Evolutionary conservation across 53 echinoderm and acorn worm species (phyloP).

Genomic region (Astropecten irregularis): DNA sequence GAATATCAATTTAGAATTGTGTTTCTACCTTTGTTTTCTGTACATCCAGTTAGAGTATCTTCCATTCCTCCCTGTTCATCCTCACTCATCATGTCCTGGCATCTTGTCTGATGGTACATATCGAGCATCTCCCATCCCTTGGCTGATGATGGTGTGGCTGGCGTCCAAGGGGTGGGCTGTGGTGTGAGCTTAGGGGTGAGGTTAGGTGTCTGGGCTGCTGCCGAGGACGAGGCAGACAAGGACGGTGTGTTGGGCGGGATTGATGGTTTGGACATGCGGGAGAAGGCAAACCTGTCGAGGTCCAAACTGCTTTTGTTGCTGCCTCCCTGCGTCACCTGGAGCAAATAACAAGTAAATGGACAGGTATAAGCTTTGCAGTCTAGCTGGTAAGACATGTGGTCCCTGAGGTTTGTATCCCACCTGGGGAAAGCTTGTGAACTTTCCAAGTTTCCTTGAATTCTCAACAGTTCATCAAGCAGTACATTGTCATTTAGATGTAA

Average conservation of each 20-base stretch:
- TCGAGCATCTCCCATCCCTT: conserved; percentile 81
- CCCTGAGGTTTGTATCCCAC: no score
- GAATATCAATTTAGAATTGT: no score
- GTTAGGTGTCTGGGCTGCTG: not conserved
- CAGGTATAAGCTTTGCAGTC: no score
- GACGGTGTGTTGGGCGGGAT: not conserved
- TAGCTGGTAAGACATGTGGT: no score
- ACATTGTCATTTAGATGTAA: no score
- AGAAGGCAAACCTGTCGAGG: conserved; percentile 56
- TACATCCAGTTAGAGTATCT: no score
- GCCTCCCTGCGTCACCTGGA: conserved; percentile 31
- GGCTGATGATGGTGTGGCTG: conserved; percentile 42
- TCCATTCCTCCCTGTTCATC: not conserved
- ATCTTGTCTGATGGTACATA: conserved; percentile 63
- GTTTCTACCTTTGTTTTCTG: no score
- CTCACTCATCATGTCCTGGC: conserved; percentile 7
- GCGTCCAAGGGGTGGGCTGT: not conserved
- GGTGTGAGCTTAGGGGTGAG: not conserved
- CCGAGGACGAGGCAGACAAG: not conserved
- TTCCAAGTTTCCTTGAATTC: no score
- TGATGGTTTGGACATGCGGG: conserved; percentile 13
- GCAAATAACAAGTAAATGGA: no score
- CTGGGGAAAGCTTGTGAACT: no score
- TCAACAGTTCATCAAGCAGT: no score
- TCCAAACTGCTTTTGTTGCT: conserved; percentile 13